phyloP scores from a whole-genome alignment of 2,888 invertebrate species.

The Mythimna loreyi region DNA sequence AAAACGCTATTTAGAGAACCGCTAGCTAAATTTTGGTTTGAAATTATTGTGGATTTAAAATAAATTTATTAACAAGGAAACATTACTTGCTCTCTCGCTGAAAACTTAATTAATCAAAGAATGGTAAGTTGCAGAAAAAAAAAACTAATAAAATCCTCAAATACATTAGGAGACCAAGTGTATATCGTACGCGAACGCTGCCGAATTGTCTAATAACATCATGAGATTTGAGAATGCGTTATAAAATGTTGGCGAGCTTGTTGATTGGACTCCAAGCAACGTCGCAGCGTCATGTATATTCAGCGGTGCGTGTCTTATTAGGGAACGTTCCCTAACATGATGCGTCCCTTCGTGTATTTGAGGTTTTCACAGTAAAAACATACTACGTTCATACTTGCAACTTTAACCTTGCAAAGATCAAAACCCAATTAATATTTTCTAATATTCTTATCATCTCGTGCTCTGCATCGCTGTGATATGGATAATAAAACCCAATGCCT shows the following conservation, averaged over 20 bases:
- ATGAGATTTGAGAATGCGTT: no score
- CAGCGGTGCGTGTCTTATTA: no score
- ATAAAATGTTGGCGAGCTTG: no score
- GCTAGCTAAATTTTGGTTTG: constrained; percentile 45
- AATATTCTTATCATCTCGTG: constrained; percentile 43
- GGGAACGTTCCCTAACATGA: no score
- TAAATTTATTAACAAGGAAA: background rate
- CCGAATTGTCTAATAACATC: no score
- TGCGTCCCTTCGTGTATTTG: no score
- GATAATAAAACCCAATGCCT: constrained; percentile 75
- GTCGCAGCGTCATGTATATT: no score
- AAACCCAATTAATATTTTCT: background rate
- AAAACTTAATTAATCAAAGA: no score
- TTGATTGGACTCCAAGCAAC: no score
- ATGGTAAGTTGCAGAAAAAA: background rate
- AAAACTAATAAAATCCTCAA: background rate
- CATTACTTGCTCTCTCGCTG: background rate
- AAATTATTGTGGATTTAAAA: constrained; percentile 23
- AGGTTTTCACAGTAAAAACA: background rate
- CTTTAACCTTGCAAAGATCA: background rate
- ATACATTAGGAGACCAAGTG: no score
- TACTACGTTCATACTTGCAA: no score
- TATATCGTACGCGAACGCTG: no score
- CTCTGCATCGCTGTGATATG: constrained; percentile 78
- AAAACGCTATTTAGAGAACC: constrained; percentile 39